Percentiles rank a stretch among this genome's conserved stretches.
Evolutionary conservation across 2,797 vertebrate species (phyloP).

Genomic region (Spea hammondii): DNA sequence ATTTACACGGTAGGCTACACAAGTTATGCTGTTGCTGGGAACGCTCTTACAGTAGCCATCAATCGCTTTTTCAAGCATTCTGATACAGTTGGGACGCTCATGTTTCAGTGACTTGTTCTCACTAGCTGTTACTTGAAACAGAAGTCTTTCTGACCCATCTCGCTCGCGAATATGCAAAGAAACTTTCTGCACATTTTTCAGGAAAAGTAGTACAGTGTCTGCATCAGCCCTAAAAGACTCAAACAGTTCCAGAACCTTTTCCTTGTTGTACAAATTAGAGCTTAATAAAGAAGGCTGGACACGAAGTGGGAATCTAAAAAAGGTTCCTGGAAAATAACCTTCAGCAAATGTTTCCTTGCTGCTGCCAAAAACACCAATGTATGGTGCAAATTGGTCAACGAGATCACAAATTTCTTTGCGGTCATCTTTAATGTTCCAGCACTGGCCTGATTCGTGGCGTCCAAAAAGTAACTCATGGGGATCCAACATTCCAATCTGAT

Average conservation of each 20-base stretch:
- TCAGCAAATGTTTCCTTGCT: slow-evolving; percentile 83
- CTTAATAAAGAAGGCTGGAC: slow-evolving; percentile 90
- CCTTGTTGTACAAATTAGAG: slow-evolving; percentile 90
- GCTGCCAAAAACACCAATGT: slow-evolving; percentile 87
- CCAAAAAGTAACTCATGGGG: slow-evolving; percentile 96
- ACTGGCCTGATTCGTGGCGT: slow-evolving; percentile 91
- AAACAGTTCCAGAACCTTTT: slow-evolving; percentile 93
- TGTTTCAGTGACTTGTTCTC: slow-evolving; percentile 79
- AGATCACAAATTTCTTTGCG: slow-evolving; percentile 88
- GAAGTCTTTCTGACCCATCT: slow-evolving; percentile 83
- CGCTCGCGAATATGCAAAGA: slow-evolving; percentile 87
- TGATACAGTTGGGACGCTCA: slow-evolving; percentile 83
- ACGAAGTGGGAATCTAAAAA: slow-evolving; percentile 96
- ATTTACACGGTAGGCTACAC: slow-evolving; percentile 88
- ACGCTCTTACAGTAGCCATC: slow-evolving; percentile 85
- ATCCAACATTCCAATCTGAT: slow-evolving; percentile 97
- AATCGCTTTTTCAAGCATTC: slow-evolving; percentile 81
- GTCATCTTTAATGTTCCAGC: slow-evolving; percentile 94
- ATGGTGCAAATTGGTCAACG: slow-evolving; percentile 91
- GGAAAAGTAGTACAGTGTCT: slow-evolving; percentile 91
- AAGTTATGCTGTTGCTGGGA: slow-evolving; percentile 77
- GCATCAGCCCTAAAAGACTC: slow-evolving; percentile 95
- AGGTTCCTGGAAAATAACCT: slow-evolving; percentile 88
- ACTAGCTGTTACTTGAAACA: slow-evolving; percentile 87
- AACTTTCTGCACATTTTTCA: slow-evolving; percentile 90